A percentile compares a stretch with the other conserved stretches of the same genome.
phyloP scores from a whole-genome alignment of 2,888 invertebrate species.

The Hirtodrosophila confusa region DNA sequence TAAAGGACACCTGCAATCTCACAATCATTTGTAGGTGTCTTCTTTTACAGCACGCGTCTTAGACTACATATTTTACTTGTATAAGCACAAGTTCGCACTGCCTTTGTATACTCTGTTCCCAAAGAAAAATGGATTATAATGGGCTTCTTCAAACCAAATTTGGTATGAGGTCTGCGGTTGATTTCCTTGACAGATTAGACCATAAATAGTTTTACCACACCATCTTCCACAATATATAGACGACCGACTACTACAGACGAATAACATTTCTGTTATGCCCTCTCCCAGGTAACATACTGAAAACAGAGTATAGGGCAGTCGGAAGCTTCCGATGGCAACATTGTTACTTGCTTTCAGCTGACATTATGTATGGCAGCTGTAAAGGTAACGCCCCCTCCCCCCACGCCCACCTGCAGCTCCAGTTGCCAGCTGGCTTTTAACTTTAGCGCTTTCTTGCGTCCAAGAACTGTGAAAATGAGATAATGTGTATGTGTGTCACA shows the following conservation, averaged over 20 bases:
- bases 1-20: slow-evolving; percentile 27
- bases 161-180: no score
- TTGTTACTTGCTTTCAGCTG: slow-evolving; percentile 19
- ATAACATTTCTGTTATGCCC: no score
- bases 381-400: slow-evolving; percentile 21
- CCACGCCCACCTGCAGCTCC: slow-evolving; percentile 1
- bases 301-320: no score
- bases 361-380: slow-evolving; percentile 44
- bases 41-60: slow-evolving; percentile 25
- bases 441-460: slow-evolving; percentile 65
- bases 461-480: slow-evolving; percentile 76
- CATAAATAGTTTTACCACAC: no score
- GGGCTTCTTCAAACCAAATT: no score
- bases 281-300: no score
- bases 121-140: no score
- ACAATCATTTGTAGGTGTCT: slow-evolving; percentile 63
- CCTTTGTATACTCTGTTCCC: neutral
- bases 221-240: no score
- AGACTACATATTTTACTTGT: slow-evolving; percentile 23
- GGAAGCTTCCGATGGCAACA: no score
- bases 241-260: no score
- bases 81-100: slow-evolving; percentile 19
- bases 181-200: no score
- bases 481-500: slow-evolving; percentile 79
- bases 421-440: slow-evolving; percentile 65